Evolutionary conservation across 1,140 invertebrate species (phyloP), one percentile per base, ranked within the genome.

Genomic region (Chironomus striatipennis): DNA sequence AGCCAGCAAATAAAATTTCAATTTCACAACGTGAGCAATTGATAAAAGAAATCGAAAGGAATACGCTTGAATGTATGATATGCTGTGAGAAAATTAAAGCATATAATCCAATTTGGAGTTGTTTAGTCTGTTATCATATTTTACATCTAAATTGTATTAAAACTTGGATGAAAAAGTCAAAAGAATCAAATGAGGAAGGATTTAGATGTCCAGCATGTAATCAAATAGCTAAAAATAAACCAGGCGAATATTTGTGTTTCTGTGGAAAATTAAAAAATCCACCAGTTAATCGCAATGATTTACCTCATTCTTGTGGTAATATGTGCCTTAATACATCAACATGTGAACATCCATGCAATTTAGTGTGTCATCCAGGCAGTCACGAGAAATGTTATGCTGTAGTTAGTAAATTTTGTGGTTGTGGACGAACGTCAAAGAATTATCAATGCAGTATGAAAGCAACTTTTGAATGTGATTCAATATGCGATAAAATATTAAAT

Each of bases 171-270:
- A 86, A 87, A 73, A 91, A 90, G 47, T 94, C 93, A 20, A 87
- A 91, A 80, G 86, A 87, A 42, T 34, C 24, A 34, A 88, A 90
- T 87, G 84, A 93, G 72, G 87, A 86, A 21, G 90, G 90, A 77
- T 98, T 96, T 96, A 87, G 95, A 18, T 98, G 96, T 81, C 96
- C 96, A 15, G 93, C 93, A 0, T 97, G 94, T 80, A 93, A 96
- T 79, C 90, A 91, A 79, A 87, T 90, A 1, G 87, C 86, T 43
- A 80, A 85, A 8, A 84, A 85, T 12, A 83, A 92, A 34, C 94
- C 93, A 0, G 84, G 85, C 0, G 86, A 90, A 18, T 96, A 95
- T 80, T 83, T 84, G 12, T 97, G 94, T 78, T 96, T 94, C 81
- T 95, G 94, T 83, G 91, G 92, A 0, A 94, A 95, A 75, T 79